phyloP scores from a whole-genome alignment of 2,113 vertebrate species.

The Nibea albiflora region DNA sequence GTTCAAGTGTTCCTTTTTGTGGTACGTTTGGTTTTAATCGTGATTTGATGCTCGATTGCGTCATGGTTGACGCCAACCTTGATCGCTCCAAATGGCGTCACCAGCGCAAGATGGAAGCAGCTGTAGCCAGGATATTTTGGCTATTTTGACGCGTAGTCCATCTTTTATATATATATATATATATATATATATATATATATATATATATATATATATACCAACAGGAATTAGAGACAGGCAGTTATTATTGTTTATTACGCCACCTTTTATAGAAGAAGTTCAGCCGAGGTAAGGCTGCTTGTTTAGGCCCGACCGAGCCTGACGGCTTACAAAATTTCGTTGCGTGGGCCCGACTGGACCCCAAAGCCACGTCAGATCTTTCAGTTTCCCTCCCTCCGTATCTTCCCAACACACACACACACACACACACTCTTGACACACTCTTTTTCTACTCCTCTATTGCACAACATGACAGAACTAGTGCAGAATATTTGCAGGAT shows the following conservation, averaged over 20 bases:
- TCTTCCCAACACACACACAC: not conserved
- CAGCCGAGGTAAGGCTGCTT: not conserved
- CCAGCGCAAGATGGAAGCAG: too few relatives aligned
- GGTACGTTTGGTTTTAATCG: too few relatives aligned
- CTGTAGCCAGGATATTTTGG: too few relatives aligned
- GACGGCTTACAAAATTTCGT: conserved; percentile 31
- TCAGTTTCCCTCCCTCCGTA: conserved; percentile 6
- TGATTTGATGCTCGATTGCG: too few relatives aligned
- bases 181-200: too few relatives aligned
- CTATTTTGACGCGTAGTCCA: too few relatives aligned
- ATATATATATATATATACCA: too few relatives aligned
- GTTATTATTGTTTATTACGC: not conserved
- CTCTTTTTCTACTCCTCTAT: conserved; percentile 6
- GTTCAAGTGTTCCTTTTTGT: too few relatives aligned
- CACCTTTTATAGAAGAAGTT: too few relatives aligned
- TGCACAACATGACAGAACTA: conserved; percentile 8
- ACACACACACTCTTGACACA: not conserved
- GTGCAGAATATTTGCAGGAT: not conserved
- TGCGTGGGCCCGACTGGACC: conserved; percentile 42
- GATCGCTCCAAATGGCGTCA: too few relatives aligned
- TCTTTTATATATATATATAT: too few relatives aligned
- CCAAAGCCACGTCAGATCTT: conserved; percentile 23
- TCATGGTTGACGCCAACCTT: too few relatives aligned
- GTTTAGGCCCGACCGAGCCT: conserved; percentile 15
- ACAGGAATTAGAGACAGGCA: not conserved